Base-by-base conservation (phyloP, 2,797 vertebrate genomes). In the Nothura maculosa region DNA sequence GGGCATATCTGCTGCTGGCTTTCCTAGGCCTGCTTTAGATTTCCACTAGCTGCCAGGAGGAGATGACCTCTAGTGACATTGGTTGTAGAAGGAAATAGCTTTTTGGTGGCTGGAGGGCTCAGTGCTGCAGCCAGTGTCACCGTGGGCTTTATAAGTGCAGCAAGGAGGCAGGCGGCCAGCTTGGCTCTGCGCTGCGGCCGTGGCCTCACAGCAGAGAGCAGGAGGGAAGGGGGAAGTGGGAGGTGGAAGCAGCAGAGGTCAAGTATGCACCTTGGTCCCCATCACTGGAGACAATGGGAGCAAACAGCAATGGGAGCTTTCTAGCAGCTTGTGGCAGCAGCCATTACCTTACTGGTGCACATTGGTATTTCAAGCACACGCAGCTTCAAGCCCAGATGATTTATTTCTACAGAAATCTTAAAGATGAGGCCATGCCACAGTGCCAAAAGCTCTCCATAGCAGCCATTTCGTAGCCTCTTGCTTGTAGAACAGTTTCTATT, bases 91-190 rank as follows among this genome's bases (percentile, higher is more conserved):
- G 50, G 12, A 88, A 48, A 80, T 90, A 85, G 34, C 40, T 30
- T 40, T 83, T 10, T 20, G 24, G 54, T 9, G 8, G 50, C 36
- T 60, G 30, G 73, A 94, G 67, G 72, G 80, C 69, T 47, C 34
- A 10, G 16, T 4, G 13, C 38, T 57, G 4, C 58, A 52, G 40
- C 32, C 69, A 76, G 73, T 19, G 80, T 48, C 79, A 70, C 74
- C 88, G n/a, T 73, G 89, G 91, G 85, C 83, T 78, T 63, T 55
- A 10, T 1, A 1, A 12, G n/a, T 11, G 4, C 0, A 20, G 28
- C 40, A 78, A 87, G 81, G 92, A 92, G 94, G 74, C 93, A 94
- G 52, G 9, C 52, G 34, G 81, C 78, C 81, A 90, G 30, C 30
- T 62, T 2, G 1, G 34, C 2, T 67, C 1, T n/a, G 34, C 6